A percentile compares a stretch with the other conserved stretches of the same genome.
Evolutionary conservation across 2,113 vertebrate species (phyloP).

Genomic region (Sander lucioperca): DNA sequence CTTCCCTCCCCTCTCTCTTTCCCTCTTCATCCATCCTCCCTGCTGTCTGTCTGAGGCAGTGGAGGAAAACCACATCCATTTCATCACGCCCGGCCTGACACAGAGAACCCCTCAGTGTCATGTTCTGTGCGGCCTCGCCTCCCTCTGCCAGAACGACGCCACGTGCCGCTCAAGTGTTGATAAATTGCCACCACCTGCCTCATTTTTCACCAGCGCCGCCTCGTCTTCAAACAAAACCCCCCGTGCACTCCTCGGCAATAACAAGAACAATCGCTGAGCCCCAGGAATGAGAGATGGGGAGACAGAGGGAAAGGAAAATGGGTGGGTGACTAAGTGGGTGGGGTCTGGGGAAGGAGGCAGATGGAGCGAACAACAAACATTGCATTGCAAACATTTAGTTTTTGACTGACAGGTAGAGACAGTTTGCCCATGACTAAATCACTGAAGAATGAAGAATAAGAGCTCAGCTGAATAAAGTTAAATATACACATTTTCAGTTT

Average conservation of each 20-base stretch:
- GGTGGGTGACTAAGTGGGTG: constrained; percentile 2
- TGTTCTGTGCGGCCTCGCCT: constrained; percentile 38
- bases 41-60: constrained; percentile 51
- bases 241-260: constrained; percentile 58
- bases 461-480: neutral
- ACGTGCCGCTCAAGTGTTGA: constrained; percentile 60
- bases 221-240: constrained; percentile 60
- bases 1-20: neutral
- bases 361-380: constrained; percentile 3
- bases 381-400: constrained; percentile 1
- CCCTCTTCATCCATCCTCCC: constrained; percentile 38
- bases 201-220: constrained; percentile 67
- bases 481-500: neutral
- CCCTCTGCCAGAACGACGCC: constrained; percentile 36
- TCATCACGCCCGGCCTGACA: constrained; percentile 62
- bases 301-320: constrained; percentile 46
- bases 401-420: constrained; percentile 16
- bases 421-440: neutral
- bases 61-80: constrained; percentile 58
- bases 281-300: constrained; percentile 49
- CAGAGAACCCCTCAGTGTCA: constrained; percentile 40
- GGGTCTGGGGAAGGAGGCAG: neutral
- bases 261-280: constrained; percentile 73
- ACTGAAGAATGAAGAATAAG: neutral
- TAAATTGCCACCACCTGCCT: constrained; percentile 73